These are phyloP conservation scores for Tetanocera ferruginea DNA, from an alignment of 2,888 invertebrate species.

Conservation along the genomic window DNA sequence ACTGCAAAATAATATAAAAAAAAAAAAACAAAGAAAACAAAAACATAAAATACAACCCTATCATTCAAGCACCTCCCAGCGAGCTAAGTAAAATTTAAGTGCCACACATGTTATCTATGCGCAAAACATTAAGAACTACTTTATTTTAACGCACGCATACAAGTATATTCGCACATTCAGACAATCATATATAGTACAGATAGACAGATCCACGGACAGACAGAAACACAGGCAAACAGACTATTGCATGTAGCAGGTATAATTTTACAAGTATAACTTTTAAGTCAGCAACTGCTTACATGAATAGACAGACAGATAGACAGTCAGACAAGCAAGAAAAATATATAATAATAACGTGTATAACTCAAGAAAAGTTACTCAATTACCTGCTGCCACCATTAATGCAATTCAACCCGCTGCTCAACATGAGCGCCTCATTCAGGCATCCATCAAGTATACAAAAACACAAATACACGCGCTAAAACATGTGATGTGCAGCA, in stretches of 20 bases:
- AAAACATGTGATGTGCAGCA: too few relatives aligned
- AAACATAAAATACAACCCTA: too few relatives aligned
- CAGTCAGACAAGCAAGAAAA: neutral
- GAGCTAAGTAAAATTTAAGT: slow-evolving; percentile 8
- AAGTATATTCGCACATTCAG: neutral
- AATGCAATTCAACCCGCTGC: too few relatives aligned
- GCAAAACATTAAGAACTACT: slow-evolving; percentile 22
- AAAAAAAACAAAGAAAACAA: too few relatives aligned
- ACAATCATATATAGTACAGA: neutral
- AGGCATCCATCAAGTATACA: too few relatives aligned
- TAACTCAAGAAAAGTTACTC: slow-evolving; percentile 4
- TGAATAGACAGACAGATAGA: neutral
- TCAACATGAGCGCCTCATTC: too few relatives aligned
- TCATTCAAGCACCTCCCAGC: too few relatives aligned
- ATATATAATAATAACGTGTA: neutral
- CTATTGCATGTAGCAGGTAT: slow-evolving; percentile 10
- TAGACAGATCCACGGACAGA: neutral
- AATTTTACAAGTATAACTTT: slow-evolving; percentile 20
- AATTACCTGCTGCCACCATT: neutral
- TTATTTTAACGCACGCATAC: neutral
- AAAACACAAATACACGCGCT: too few relatives aligned
- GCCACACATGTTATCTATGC: slow-evolving; percentile 4
- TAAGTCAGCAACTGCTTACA: slow-evolving; percentile 18
- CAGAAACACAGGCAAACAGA: neutral
- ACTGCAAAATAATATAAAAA: too few relatives aligned